Conservation (phyloP, 1,140 invertebrate genomes). For the Penaeus japonicus region DNA sequence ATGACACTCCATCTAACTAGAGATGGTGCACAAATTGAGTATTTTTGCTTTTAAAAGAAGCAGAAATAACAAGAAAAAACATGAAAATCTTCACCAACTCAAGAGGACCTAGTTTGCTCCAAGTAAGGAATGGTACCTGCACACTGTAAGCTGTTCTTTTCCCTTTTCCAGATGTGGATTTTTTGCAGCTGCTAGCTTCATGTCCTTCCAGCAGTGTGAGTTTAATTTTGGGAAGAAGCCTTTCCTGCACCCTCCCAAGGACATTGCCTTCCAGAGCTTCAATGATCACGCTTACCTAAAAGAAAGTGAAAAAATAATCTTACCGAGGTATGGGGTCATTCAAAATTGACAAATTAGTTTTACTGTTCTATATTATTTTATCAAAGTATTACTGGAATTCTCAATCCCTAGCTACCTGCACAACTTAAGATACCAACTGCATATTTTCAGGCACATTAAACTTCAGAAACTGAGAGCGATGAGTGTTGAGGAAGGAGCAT, state of each 20-base stretch:
- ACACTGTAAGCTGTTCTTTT: background rate
- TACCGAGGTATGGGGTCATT: conserved; percentile 66
- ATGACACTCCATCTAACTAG: no score
- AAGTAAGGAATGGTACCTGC: no score
- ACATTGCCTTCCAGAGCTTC: conserved; percentile 75
- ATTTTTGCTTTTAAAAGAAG: no score
- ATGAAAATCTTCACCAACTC: no score
- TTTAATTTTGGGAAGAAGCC: conserved; percentile 90
- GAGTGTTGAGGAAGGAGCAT: conserved; percentile 84
- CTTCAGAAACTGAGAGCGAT: conserved; percentile 77
- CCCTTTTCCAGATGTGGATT: conserved; percentile 76
- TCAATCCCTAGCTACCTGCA: background rate
- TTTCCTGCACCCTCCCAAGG: conserved; percentile 80
- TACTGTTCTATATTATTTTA: background rate
- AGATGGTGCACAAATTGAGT: no score
- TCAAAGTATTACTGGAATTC: background rate
- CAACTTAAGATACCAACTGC: background rate
- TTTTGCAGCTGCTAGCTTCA: conserved; percentile 93
- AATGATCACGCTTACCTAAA: conserved; percentile 79
- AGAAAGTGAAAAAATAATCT: conserved; percentile 75
- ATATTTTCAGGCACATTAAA: conserved; percentile 74
- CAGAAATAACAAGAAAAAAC: no score
- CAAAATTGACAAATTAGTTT: background rate
- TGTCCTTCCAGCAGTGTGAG: conserved; percentile 93
- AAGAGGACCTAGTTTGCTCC: no score